Base-by-base conservation (phyloP, 2,888 invertebrate genomes). In the Augiades crinisus region DNA sequence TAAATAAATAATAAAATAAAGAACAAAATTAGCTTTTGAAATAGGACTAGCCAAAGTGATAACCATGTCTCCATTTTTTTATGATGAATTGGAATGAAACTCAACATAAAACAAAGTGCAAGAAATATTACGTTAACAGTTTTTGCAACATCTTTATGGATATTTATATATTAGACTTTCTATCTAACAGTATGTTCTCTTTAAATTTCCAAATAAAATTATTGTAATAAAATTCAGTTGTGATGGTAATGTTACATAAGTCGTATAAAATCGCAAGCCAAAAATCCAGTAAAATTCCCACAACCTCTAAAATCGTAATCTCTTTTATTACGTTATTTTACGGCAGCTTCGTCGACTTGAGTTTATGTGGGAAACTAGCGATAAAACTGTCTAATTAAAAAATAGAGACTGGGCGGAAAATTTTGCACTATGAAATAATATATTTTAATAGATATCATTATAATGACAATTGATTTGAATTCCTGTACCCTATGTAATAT, bases 271-370 rank as follows among this genome's bases (percentile, higher is more conserved):
- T 41, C 12, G 16, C 12, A 24, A 14, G 31, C 47, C 40, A 41
- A 34, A 49, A 49, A 41, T 16, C 24, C 34, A 49, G 41, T 56
- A 38, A 52, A 46, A 53, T 53, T 50, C 50, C 50, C 45, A 41
- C 53, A 56, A 58, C 53, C 49, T 56, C 53, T 56, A 53, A 56
- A 55, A 43, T 43, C 47, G 43, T 55, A 47, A 56, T 54, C 45
- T 51, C 56, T 56, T 61, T 61, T 61, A 61, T 56, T 58, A 57
- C 54, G 61, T 59, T 57, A 59, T 59, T 58, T 47, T 56, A 54
- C 52, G 50, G 34, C 41, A 56, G 53, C 53, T 54, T 53, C 55
- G 58, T 51, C 53, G 54, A 47, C 54, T 53, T 45, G 43, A 47
- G 41, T 49, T 49, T 49, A 41, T 49, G 49, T 49, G 34, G 34